Evolutionary conservation across 1,140 invertebrate species (phyloP).

Genomic region (Anthonomus grandis): DNA sequence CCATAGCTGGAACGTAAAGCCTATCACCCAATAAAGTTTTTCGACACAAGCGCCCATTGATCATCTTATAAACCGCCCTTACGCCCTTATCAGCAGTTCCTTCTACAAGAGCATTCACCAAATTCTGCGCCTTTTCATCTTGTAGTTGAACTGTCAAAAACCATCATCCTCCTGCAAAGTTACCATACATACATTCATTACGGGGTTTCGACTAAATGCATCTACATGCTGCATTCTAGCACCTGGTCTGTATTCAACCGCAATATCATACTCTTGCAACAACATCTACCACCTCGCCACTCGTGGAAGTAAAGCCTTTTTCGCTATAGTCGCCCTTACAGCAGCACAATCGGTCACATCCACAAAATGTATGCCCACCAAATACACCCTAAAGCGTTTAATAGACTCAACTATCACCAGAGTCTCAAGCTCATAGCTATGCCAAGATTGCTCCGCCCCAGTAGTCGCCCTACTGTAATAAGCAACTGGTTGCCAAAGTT

Average conservation of each 20-base stretch:
- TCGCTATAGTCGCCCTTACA: conserved; percentile 26
- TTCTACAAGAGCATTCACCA: conserved; percentile 1
- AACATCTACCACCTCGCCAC: conserved; percentile 40
- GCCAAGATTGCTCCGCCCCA: conserved; percentile 30
- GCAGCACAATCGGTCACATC: conserved; percentile 40
- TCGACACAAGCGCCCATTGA: conserved; percentile 26
- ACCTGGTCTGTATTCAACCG: conserved; percentile 37
- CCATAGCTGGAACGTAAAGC: conserved; percentile 12
- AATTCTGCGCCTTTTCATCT: conserved; percentile 16
- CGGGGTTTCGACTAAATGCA: conserved; percentile 37
- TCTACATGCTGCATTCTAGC: conserved; percentile 32
- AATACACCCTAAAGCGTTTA: conserved; percentile 37
- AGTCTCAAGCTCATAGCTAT: conserved; percentile 41
- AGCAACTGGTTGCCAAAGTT: conserved; percentile 24
- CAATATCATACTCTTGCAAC: conserved; percentile 40
- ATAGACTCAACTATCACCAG: conserved; percentile 34
- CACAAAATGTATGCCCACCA: conserved; percentile 32
- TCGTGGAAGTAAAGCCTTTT: conserved; percentile 35
- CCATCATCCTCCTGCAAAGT: conserved; percentile 11
- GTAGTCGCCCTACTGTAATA: conserved; percentile 42
- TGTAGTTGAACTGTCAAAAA: conserved; percentile 25
- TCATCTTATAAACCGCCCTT: conserved; percentile 35
- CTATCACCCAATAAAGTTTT: conserved; percentile 4
- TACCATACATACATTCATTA: neutral
- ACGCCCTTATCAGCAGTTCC: neutral